These are phyloP conservation scores for Gila orcuttii DNA, from an alignment of 2,113 vertebrate species.

Conservation along the genomic window DNA sequence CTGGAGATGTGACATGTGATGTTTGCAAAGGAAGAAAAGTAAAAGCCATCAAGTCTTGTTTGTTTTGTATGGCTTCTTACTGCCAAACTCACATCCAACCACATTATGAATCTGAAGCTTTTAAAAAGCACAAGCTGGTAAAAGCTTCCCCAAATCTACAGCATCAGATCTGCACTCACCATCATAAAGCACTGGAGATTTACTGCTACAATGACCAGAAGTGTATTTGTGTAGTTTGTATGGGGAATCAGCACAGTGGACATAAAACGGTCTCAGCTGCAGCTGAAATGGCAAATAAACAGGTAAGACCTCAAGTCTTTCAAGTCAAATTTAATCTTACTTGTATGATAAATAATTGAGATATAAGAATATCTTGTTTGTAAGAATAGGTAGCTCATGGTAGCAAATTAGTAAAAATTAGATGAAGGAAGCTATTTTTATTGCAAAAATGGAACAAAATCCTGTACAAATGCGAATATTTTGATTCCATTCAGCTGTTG, in stretches of 20 bases:
- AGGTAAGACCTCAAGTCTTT: conserved; percentile 69
- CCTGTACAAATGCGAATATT: too few relatives aligned
- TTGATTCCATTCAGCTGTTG: too few relatives aligned
- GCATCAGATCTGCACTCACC: conserved; percentile 70
- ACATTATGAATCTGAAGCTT: conserved; percentile 87
- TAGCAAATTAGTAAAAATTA: too few relatives aligned
- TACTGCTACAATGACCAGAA: conserved; percentile 73
- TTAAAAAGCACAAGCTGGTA: conserved; percentile 89
- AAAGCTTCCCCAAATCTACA: conserved; percentile 71
- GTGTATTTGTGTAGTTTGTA: conserved; percentile 76
- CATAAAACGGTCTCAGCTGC: conserved; percentile 73
- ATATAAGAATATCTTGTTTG: too few relatives aligned
- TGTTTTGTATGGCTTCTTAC: conserved; percentile 94
- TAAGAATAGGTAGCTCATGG: too few relatives aligned
- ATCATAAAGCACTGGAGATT: conserved; percentile 76
- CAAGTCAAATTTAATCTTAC: too few relatives aligned
- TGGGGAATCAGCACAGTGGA: conserved; percentile 71
- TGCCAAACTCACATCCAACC: conserved; percentile 93
- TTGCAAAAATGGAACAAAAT: too few relatives aligned
- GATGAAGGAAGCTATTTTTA: too few relatives aligned
- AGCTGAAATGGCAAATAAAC: conserved; percentile 64
- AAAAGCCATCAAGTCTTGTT: conserved; percentile 88
- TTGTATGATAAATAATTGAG: too few relatives aligned
- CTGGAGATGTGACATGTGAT: conserved; percentile 79
- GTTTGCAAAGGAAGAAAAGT: conserved; percentile 88